Conservation (phyloP, 2,113 vertebrate species). For the Chamaea fasciata region DNA sequence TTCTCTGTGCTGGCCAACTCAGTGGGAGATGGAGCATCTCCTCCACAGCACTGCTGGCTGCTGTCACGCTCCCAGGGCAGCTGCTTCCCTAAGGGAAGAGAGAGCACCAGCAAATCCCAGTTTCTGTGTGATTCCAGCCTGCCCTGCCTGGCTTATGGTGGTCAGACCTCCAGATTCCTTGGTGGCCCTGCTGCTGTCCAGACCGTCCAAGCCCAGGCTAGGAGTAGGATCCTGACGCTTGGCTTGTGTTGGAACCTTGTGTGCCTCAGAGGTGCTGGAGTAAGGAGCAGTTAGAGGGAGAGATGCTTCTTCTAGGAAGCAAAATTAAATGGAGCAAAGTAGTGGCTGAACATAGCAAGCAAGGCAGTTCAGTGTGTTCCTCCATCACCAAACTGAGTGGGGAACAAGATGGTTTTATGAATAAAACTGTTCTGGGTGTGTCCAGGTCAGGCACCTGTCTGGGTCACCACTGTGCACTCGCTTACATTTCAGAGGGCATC, state of each 20-base stretch:
- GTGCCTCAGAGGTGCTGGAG: not conserved
- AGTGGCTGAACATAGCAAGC: not conserved
- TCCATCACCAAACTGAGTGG: not conserved
- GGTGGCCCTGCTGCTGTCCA: not conserved
- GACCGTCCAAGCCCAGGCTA: accelerated
- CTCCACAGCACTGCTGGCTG: not conserved
- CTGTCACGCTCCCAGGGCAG: accelerated
- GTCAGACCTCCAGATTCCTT: not conserved
- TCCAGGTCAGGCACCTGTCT: not conserved
- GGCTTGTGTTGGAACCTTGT: not conserved
- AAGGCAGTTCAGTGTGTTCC: not conserved
- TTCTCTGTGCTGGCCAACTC: not conserved
- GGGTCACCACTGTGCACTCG: not conserved
- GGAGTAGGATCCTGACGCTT: not conserved
- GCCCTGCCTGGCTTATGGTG: not conserved
- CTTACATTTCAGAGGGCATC: not conserved
- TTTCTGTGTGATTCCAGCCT: not conserved
- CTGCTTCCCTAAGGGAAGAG: not conserved
- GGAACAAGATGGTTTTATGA: not conserved
- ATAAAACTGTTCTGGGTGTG: not conserved
- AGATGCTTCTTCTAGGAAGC: not conserved
- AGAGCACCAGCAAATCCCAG: not conserved
- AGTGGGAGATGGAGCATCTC: not conserved
- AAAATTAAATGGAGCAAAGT: not conserved
- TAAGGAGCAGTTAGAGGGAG: not conserved